These are phyloP conservation scores for Mercenaria mercenaria DNA, from an alignment of 1,140 invertebrate species.

Conservation along the genomic window DNA sequence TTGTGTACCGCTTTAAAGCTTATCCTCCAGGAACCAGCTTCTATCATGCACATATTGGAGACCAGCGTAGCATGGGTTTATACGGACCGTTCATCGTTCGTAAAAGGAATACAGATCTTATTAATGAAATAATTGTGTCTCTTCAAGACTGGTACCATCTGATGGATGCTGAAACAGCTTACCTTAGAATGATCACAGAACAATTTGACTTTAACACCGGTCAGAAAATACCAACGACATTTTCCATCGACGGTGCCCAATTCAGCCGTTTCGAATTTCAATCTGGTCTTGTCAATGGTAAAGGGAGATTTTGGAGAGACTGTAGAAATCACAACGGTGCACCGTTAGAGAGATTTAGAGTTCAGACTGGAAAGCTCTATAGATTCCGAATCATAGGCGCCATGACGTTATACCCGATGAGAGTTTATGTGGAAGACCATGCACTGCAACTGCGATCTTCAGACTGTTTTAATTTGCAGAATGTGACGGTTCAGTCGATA, in stretches of 20 bases:
- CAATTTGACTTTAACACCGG: slow-evolving; percentile 23
- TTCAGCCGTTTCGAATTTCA: slow-evolving; percentile 69
- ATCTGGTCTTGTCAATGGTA: slow-evolving; percentile 79
- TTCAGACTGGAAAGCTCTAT: slow-evolving; percentile 56
- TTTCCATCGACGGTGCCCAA: slow-evolving; percentile 46
- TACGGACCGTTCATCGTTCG: slow-evolving; percentile 73
- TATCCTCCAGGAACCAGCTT: slow-evolving; percentile 74
- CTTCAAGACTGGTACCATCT: slow-evolving; percentile 77
- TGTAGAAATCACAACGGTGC: slow-evolving; percentile 67
- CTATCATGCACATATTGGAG: slow-evolving; percentile 81
- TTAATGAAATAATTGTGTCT: slow-evolving; percentile 48
- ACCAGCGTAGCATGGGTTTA: slow-evolving; percentile 76
- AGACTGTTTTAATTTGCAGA: slow-evolving; percentile 16
- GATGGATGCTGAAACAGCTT: slow-evolving; percentile 68
- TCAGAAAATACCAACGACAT: not conserved
- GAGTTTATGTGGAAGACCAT: slow-evolving; percentile 34
- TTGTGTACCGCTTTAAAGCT: slow-evolving; percentile 90
- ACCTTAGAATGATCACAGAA: slow-evolving; percentile 70
- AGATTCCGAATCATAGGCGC: slow-evolving; percentile 74
- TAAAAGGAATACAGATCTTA: not conserved
- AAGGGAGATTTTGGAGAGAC: slow-evolving; percentile 68
- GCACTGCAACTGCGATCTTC: slow-evolving; percentile 7
- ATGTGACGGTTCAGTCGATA: slow-evolving; percentile 21
- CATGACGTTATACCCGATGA: slow-evolving; percentile 42
- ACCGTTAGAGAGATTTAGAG: slow-evolving; percentile 70